Conservation (phyloP, 2,113 vertebrate species). For the Cnemophilus loriae region DNA sequence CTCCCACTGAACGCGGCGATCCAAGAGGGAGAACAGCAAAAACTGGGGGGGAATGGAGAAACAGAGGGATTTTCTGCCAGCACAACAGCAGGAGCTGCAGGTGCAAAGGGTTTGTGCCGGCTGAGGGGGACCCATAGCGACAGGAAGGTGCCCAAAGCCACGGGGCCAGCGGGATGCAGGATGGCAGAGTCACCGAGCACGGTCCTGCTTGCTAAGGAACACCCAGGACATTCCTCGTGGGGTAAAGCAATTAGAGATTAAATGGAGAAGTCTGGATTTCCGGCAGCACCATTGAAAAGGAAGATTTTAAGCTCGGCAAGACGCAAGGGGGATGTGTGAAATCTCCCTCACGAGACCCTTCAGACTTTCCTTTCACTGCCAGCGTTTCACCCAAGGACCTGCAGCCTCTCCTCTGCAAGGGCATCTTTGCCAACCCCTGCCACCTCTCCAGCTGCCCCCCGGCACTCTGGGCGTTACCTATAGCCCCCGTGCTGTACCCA, state of each 20-base stretch:
- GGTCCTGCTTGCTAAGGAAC: neutral
- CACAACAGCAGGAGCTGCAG: neutral
- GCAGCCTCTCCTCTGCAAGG: neutral
- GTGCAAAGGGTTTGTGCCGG: neutral
- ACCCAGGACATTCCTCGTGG: rapidly evolving
- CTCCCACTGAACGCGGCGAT: rapidly evolving
- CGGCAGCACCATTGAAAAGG: neutral
- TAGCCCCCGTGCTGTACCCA: conserved; percentile 86
- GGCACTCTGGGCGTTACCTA: conserved; percentile 66
- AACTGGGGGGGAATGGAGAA: neutral
- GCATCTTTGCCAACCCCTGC: rapidly evolving
- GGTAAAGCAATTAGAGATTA: neutral
- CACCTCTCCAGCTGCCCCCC: neutral
- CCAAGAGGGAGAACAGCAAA: neutral
- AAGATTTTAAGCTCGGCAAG: neutral
- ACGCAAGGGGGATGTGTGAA: neutral
- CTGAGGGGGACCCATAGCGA: neutral
- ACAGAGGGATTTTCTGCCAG: neutral
- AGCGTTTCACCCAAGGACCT: rapidly evolving
- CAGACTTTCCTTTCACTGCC: neutral
- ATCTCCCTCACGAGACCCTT: neutral
- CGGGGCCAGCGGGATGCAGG: rapidly evolving
- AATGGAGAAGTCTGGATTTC: neutral
- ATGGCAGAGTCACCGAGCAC: neutral
- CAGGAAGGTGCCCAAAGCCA: neutral